Conservation (phyloP, 2,113 vertebrate genomes). For the Pholis gunnellus region DNA sequence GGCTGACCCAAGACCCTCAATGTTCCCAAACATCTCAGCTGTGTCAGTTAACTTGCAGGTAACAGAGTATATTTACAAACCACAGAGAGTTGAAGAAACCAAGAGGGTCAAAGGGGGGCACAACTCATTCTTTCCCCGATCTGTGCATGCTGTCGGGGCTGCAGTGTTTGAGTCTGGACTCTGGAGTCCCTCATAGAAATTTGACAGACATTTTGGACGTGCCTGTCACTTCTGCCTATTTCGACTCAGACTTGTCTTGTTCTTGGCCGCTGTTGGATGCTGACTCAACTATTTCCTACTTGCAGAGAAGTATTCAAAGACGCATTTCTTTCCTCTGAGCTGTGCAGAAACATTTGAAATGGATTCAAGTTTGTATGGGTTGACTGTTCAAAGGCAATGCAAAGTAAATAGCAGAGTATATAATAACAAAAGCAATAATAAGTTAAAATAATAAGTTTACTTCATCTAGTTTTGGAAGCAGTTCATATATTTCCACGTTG, state of each 20-base stretch:
- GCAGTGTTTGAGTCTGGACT: constrained; percentile 2
- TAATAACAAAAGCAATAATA: not conserved
- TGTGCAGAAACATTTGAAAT: constrained; percentile 10
- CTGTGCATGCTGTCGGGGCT: constrained; percentile 2
- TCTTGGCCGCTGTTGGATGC: constrained; percentile 18
- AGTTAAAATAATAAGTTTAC: no score
- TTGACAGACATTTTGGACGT: constrained; percentile 28
- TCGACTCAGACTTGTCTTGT: constrained; percentile 37
- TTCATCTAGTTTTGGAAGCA: not conserved
- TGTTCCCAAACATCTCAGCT: not conserved
- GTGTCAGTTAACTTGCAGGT: not conserved
- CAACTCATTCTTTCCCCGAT: not conserved
- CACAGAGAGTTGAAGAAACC: not conserved
- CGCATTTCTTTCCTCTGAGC: not conserved
- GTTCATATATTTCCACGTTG: not conserved
- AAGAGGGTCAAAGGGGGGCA: not conserved
- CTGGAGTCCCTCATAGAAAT: constrained; percentile 9
- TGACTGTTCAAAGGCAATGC: not conserved
- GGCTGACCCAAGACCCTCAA: not conserved
- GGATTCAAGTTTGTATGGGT: not conserved
- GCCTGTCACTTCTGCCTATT: constrained; percentile 15
- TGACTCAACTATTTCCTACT: constrained; percentile 33
- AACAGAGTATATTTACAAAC: not conserved
- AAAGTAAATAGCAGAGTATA: not conserved
- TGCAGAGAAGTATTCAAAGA: constrained; percentile 12